Evolutionary conservation across 2,888 invertebrate species (phyloP), one percentile per base, ranked within the genome.

Genomic region (Tetheella fluctuosa): DNA sequence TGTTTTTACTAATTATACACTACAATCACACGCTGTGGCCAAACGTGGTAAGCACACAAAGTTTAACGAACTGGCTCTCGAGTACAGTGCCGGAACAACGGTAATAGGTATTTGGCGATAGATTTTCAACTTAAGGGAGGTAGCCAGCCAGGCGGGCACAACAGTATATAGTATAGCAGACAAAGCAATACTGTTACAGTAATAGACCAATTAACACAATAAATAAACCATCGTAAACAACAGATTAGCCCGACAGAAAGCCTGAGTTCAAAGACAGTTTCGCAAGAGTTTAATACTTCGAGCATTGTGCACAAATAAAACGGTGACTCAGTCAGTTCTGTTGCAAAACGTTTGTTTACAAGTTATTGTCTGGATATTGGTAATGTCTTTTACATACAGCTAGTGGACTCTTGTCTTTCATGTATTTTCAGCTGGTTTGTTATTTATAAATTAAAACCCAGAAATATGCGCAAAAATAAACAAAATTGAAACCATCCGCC

Each of bases 261-360:
- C 10, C 20, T 2, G 48, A 48, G 48, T 48, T 48, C 48, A 48
- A 20, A 48, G 48, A 48, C 20, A 48, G 48, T 48, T 48, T 48
- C 30, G 34, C 55, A 34, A 30, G 15, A 55, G 55, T 37, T 34
- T 55, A 34, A 34, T 55, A 55, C 34, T 7, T 34, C 25, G 23
- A 13, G 55, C 34, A 55, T 48, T 48, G 48, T 34, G 20, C 37
- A 37, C 55, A 37, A 55, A 55, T 34, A 37, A 34, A 2, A 48
- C 20, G 17, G 25, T 55, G 55, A 54, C 54, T 54, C 54, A 55
- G 34, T 48, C 48, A 20, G 7, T 20, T 12, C 2, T 5, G 34
- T 55, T 55, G 55, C 55, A 25, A 55, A 55, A 55, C 13, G 20
- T 55, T 13, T 55, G 55, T 55, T 34, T 55, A 55, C 34, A 55